Evolutionary conservation across 2,888 invertebrate species (phyloP).

Genomic region (Ichneumon xanthorius): DNA sequence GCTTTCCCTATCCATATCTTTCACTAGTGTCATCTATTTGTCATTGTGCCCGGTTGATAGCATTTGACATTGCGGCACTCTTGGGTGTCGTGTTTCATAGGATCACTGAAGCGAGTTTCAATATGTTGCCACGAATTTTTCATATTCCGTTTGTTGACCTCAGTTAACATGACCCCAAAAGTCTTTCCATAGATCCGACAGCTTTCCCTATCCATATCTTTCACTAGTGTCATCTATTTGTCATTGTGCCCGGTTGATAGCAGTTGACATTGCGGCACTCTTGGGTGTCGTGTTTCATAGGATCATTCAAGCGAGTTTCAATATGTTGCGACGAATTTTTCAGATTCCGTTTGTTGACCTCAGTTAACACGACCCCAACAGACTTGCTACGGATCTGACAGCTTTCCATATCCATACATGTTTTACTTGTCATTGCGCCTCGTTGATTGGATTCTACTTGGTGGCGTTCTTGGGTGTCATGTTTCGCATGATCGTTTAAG

Average conservation of each 20-base stretch:
- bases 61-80: neutral
- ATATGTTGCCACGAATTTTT: neutral
- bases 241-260: constrained; percentile 19
- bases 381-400: neutral
- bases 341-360: neutral
- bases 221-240: constrained; percentile 19
- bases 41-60: constrained; percentile 19
- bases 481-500: neutral
- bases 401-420: constrained; percentile 4
- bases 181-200: neutral
- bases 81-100: neutral
- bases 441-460: neutral
- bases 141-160: neutral
- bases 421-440: constrained; percentile 19
- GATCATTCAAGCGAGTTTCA: neutral
- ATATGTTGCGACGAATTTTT: neutral
- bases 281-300: neutral
- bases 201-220: constrained; percentile 22
- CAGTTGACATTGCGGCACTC: neutral
- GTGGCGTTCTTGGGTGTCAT: neutral
- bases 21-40: constrained; percentile 19
- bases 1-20: constrained; percentile 22
- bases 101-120: neutral
- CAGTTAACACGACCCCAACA: too few species aligned
- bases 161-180: too few species aligned